These are phyloP conservation scores for Ginglymostoma cirratum DNA, from an alignment of 2,113 vertebrate genomes.

Conservation along the genomic window DNA sequence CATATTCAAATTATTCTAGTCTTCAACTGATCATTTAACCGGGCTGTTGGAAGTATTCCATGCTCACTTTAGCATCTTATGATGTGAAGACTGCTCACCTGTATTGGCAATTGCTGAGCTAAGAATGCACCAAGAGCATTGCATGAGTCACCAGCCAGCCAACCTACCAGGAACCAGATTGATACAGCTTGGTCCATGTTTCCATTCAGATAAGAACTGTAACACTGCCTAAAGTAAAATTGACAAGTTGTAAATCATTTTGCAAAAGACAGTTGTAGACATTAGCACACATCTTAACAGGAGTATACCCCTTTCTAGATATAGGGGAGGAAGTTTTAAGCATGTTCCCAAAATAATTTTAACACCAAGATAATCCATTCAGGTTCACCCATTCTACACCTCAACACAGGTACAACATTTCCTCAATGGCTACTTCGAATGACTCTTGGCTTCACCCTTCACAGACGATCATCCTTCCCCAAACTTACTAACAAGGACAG, in stretches of 20 bases:
- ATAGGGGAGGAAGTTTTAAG: background rate
- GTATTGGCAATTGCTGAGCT: conserved; percentile 83
- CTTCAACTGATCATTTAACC: background rate
- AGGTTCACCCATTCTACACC: background rate
- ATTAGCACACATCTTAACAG: background rate
- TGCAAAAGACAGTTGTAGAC: background rate
- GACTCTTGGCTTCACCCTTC: background rate
- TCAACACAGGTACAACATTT: background rate
- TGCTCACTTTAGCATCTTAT: background rate
- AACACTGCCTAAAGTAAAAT: conserved; percentile 69
- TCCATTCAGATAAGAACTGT: conserved; percentile 74
- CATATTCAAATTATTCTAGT: background rate
- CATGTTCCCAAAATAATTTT: background rate
- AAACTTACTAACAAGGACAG: background rate
- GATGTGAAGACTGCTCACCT: conserved; percentile 57
- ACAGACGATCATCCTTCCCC: background rate
- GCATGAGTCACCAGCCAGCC: conserved; percentile 83
- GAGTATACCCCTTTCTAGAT: background rate
- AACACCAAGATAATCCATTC: background rate
- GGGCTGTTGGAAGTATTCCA: background rate
- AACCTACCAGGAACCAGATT: conserved; percentile 86
- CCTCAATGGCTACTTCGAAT: background rate
- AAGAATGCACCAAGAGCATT: conserved; percentile 87
- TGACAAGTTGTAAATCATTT: background rate
- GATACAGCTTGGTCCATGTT: conserved; percentile 90